phyloP scores from a whole-genome alignment of 2,797 vertebrate species.

The Margarornis squamiger region DNA sequence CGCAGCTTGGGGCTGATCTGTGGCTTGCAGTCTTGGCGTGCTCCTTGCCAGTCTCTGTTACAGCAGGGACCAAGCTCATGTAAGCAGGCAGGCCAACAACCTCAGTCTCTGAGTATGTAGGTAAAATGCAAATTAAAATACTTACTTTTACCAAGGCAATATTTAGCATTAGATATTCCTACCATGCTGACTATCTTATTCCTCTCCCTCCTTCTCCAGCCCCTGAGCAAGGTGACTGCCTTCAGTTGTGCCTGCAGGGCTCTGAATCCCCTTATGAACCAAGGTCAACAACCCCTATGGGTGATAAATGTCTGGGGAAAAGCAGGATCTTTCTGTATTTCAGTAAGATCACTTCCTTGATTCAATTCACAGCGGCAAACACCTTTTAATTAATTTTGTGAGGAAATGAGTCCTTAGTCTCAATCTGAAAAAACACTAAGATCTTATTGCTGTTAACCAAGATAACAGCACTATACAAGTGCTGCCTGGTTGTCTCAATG shows the following conservation, averaged over 20 bases:
- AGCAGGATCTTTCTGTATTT: background rate
- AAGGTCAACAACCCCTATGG: background rate
- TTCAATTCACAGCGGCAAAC: background rate
- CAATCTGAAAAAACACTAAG: background rate
- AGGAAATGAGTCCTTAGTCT: background rate
- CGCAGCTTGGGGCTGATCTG: background rate
- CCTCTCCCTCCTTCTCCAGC: background rate
- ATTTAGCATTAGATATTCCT: background rate
- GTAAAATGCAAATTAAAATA: background rate
- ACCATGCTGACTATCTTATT: background rate
- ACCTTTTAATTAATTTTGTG: background rate
- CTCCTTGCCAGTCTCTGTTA: background rate
- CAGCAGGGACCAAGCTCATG: rapidly evolving
- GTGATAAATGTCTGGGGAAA: background rate
- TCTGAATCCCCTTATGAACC: background rate
- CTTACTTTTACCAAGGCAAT: background rate
- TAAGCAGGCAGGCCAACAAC: rapidly evolving
- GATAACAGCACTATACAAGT: background rate
- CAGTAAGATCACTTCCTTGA: background rate
- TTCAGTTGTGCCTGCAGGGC: background rate
- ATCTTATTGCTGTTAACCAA: background rate
- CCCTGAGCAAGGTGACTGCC: rapidly evolving
- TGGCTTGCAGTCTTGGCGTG: background rate
- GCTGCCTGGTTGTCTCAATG: background rate
- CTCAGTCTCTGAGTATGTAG: background rate